Conservation (phyloP, 2,888 invertebrate species). For the Agrotis clavis region DNA sequence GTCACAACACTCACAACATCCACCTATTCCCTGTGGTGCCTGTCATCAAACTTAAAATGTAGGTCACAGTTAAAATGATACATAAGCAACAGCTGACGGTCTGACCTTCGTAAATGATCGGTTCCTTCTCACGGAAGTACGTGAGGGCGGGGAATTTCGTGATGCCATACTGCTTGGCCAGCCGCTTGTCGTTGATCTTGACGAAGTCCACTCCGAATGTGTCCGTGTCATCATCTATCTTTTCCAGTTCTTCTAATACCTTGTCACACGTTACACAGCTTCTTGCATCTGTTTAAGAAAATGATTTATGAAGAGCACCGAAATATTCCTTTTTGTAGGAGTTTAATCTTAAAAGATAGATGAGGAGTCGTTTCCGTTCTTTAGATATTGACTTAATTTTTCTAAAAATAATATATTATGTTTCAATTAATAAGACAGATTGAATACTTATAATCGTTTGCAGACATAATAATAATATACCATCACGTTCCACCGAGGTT, state of each 20-base stretch:
- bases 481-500: conserved; percentile 35
- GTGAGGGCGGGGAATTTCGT: conserved; percentile 98
- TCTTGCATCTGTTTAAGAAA: conserved; percentile 93
- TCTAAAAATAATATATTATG: not conserved
- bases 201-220: conserved; percentile 98
- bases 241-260: conserved; percentile 97
- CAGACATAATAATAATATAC: not conserved
- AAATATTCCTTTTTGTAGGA: conserved; percentile 8
- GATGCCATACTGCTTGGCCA: conserved; percentile 99
- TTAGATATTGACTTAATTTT: not conserved
- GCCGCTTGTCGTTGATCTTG: conserved; percentile 98
- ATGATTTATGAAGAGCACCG: conserved; percentile 10
- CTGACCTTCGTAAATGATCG: conserved; percentile 98
- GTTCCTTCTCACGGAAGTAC: conserved; percentile 98
- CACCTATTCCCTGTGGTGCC: not conserved
- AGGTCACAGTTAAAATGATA: conserved; percentile 1
- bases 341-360: not conserved
- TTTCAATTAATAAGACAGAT: conserved; percentile 14
- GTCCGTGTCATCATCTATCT: conserved; percentile 98
- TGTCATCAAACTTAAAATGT: not conserved
- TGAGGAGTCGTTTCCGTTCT: not conserved
- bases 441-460: not conserved
- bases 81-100: conserved; percentile 9
- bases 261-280: conserved; percentile 98
- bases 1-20: too few species aligned